Evolutionary conservation across 2,888 invertebrate species (phyloP).

Genomic region (Drosophila basisetae): DNA sequence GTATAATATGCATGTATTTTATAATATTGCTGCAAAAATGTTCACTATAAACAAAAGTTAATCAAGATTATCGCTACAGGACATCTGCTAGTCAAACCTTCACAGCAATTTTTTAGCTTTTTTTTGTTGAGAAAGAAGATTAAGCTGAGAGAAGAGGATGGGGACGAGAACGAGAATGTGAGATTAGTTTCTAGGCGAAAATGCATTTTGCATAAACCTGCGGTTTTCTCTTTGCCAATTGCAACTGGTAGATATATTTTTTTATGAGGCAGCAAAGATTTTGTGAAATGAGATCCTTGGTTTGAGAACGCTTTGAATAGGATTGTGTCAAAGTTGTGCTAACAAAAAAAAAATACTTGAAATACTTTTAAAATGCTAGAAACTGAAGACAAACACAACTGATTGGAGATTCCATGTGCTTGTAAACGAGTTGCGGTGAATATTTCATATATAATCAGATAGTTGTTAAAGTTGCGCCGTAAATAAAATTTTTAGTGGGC

Average conservation of each 20-base stretch:
- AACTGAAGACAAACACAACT: not conserved
- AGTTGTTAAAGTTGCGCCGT: not conserved
- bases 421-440: not conserved
- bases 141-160: not conserved
- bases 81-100: not conserved
- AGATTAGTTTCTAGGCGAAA: conserved; percentile 64
- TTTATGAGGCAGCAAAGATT: conserved; percentile 27
- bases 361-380: not conserved
- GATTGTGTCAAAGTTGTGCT: conserved; percentile 32
- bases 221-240: conserved; percentile 52
- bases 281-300: conserved; percentile 39
- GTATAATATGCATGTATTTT: not conserved
- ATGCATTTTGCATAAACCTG: conserved; percentile 78
- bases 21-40: not conserved
- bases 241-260: conserved; percentile 27
- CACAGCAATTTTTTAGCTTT: not conserved
- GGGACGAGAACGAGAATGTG: conserved; percentile 20
- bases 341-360: conserved; percentile 10
- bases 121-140: not conserved
- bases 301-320: conserved; percentile 12
- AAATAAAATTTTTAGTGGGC: not conserved
- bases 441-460: not conserved
- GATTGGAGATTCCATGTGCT: not conserved
- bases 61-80: not conserved
- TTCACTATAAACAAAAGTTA: not conserved